phyloP scores from a whole-genome alignment of 2,888 invertebrate species.

The Drosophila infuscata region DNA sequence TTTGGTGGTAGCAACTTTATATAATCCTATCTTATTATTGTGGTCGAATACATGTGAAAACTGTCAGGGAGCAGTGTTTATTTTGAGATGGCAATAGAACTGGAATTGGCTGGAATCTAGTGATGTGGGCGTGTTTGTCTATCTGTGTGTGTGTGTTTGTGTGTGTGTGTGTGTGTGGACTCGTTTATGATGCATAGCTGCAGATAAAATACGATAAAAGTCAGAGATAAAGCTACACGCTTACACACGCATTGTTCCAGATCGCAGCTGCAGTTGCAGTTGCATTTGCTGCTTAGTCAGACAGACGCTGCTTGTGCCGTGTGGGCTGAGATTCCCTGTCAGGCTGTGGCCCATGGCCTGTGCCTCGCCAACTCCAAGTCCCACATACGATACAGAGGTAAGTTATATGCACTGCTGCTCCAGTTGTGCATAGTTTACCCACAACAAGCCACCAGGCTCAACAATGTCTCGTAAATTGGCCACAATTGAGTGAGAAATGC shows the following conservation, averaged over 20 bases:
- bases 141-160: conserved; percentile 13
- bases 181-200: conserved; percentile 74
- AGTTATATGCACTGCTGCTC: conserved; percentile 53
- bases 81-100: conserved; percentile 46
- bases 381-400: conserved; percentile 60
- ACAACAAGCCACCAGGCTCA: conserved; percentile 24
- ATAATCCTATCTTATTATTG: not conserved
- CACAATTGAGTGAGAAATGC: conserved; percentile 70
- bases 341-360: conserved; percentile 29
- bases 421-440: conserved; percentile 28
- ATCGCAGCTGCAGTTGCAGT: conserved; percentile 19
- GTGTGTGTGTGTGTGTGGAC: conserved; percentile 30
- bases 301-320: conserved; percentile 39
- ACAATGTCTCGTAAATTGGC: conserved; percentile 74
- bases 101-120: conserved; percentile 11
- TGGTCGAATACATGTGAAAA: conserved; percentile 26
- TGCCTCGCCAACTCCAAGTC: conserved; percentile 43
- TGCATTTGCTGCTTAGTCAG: not conserved
- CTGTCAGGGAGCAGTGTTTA: conserved; percentile 28
- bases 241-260: conserved; percentile 42
- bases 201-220: conserved; percentile 74
- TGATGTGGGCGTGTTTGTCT: conserved; percentile 32
- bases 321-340: conserved; percentile 70
- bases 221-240: conserved; percentile 49
- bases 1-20: conserved; percentile 76